Conservation (phyloP, 2,888 invertebrate genomes). For the Plebejus melissa region DNA sequence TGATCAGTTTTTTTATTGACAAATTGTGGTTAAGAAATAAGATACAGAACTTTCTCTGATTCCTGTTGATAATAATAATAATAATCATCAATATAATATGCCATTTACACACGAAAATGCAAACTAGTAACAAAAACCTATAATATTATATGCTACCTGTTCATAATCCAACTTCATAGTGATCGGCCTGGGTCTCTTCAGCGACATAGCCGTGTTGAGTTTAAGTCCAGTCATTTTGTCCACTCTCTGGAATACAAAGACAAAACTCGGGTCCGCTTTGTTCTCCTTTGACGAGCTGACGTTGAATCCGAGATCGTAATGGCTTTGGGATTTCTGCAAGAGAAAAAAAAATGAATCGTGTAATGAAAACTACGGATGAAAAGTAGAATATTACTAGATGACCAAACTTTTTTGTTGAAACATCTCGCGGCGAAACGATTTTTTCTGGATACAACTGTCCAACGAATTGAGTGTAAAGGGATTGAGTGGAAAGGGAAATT, state of each 20-base stretch:
- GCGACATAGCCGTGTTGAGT: constrained; percentile 80
- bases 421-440: too few relatives aligned
- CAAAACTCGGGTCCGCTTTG: constrained; percentile 80
- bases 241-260: constrained; percentile 80
- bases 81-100: too few relatives aligned
- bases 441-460: too few relatives aligned
- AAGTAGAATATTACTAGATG: neutral
- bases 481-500: too few relatives aligned
- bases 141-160: constrained; percentile 47
- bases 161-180: constrained; percentile 82
- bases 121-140: neutral
- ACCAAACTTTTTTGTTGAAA: too few relatives aligned
- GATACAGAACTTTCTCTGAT: too few relatives aligned
- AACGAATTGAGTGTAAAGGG: too few relatives aligned
- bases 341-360: neutral
- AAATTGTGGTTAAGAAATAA: too few relatives aligned
- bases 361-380: too few relatives aligned
- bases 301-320: constrained; percentile 84
- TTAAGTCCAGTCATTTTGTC: constrained; percentile 81
- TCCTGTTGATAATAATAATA: too few relatives aligned
- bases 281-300: constrained; percentile 82
- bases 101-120: too few relatives aligned
- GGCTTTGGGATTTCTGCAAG: constrained; percentile 83
- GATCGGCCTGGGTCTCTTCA: constrained; percentile 81
- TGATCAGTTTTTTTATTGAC: too few relatives aligned